phyloP scores from a whole-genome alignment of 2,888 invertebrate genomes.

The Calameuta filiformis region DNA sequence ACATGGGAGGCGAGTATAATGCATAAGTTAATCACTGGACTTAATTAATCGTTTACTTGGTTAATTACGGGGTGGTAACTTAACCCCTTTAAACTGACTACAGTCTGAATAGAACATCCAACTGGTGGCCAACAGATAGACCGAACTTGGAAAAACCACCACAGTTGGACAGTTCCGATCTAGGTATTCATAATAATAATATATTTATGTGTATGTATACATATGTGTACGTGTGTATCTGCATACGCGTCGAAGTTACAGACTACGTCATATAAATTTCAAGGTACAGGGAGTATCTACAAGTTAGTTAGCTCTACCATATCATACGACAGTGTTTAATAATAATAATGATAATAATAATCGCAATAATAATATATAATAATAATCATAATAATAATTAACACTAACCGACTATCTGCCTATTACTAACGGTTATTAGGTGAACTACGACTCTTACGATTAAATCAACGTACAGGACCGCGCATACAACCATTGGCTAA shows the following conservation, averaged over 20 bases:
- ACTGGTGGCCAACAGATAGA: background rate
- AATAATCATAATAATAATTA: background rate
- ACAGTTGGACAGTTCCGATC: background rate
- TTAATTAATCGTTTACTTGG: background rate
- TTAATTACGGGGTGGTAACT: background rate
- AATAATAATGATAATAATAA: background rate
- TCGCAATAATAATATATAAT: background rate
- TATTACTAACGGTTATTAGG: slow-evolving; percentile 36
- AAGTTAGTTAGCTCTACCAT: slow-evolving; percentile 42
- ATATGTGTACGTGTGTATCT: slow-evolving; percentile 27
- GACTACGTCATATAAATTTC: slow-evolving; percentile 58
- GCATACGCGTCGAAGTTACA: slow-evolving; percentile 39
- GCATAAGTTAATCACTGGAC: background rate
- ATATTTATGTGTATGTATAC: slow-evolving; percentile 15
- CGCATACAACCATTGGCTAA: slow-evolving; percentile 25
- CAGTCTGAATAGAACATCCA: background rate
- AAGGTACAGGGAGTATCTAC: slow-evolving; percentile 64
- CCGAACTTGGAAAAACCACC: background rate
- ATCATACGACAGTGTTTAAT: slow-evolving; percentile 34
- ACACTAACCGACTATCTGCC: background rate
- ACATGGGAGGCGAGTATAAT: background rate
- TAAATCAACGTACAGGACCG: slow-evolving; percentile 41
- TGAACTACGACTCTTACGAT: slow-evolving; percentile 45
- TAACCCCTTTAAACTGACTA: background rate
- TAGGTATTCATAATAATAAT: slow-evolving; percentile 19